Evolutionary conservation across 2,888 invertebrate species (phyloP), one percentile per base, ranked within the genome.

Genomic region (Polia nebulosa): DNA sequence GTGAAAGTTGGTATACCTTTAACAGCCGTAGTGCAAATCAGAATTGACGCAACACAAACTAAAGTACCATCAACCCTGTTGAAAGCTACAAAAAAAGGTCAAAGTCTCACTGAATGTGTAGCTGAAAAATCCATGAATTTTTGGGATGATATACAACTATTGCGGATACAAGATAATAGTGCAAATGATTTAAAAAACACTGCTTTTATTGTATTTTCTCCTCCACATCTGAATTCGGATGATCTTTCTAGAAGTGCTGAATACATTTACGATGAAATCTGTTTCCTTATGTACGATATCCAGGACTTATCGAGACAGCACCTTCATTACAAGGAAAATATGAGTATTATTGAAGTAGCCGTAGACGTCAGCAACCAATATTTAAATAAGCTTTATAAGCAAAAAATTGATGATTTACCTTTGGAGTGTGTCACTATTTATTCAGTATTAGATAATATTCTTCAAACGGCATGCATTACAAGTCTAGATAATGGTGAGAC

Each of bases 231-330:
- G 88, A 81, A 88, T 57, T 56, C 83, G 0, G 90, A 92, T 27
- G 82, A 74, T 17, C 84, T 94, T 60, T 89, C 92, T 29, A 92
- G 91, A 3, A 85, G 81, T 69, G 82, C 92, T 45, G 92, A 92
- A 76, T 92, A 92, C 79, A 92, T 96, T 67, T 96, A 96, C 82
- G 95, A 96, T 70, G 94, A 95, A 75, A 71, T 96, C 36, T 96
- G 96, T 79, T 95, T 86, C 71, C 89, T 96, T 6, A 90, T 96
- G 87, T 96, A 96, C 72, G 96, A 96, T 82, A 86, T 96, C 51
- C 95, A 96, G 83, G 96, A 96, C 79, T 90, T 96, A 55, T 90
- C 90, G 8, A 87, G 95, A 69, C 96, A 96, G 78, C 96, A 96
- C 82, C 49, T 56, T 4, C 89, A 94, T 79, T 96, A 95, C 84